Percentiles rank a stretch among this genome's conserved stretches.
Conservation (phyloP, 1,140 invertebrate species). For the Eurosta solidaginis region DNA sequence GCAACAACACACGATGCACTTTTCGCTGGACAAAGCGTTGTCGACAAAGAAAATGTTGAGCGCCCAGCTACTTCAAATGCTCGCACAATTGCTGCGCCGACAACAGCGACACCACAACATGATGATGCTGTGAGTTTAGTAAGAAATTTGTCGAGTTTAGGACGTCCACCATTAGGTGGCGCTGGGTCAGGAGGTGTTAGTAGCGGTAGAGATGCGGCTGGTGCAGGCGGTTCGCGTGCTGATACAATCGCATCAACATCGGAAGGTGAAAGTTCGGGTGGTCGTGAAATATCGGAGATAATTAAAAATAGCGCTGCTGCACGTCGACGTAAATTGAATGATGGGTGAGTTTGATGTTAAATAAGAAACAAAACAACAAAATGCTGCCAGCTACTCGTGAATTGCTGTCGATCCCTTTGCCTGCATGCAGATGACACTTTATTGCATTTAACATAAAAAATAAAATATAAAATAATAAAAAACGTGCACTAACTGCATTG, state of each 20-base stretch:
- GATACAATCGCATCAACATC: slow-evolving; percentile 52
- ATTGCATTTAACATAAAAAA: no score
- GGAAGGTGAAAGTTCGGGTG: slow-evolving; percentile 65
- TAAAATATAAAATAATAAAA: no score
- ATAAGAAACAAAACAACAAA: neutral
- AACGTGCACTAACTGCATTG: neutral
- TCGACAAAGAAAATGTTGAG: no score
- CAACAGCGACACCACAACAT: slow-evolving; percentile 36
- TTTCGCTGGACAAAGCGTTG: slow-evolving; percentile 45
- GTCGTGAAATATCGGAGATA: slow-evolving; percentile 64
- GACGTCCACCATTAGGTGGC: slow-evolving; percentile 34
- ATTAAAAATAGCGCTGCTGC: slow-evolving; percentile 63
- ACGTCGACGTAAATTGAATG: slow-evolving; percentile 52
- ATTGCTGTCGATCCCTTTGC: neutral
- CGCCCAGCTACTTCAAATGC: slow-evolving; percentile 42
- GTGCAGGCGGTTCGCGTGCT: neutral
- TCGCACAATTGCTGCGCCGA: slow-evolving; percentile 28
- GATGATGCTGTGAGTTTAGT: slow-evolving; percentile 54
- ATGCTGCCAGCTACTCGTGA: neutral
- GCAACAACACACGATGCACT: slow-evolving; percentile 47
- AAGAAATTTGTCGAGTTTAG: slow-evolving; percentile 48
- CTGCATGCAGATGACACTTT: neutral
- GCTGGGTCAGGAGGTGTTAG: neutral
- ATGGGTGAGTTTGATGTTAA: slow-evolving; percentile 37
- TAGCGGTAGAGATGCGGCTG: slow-evolving; percentile 4